Conservation (phyloP, 2,888 invertebrate species). For the Rotaria sp. region DNA sequence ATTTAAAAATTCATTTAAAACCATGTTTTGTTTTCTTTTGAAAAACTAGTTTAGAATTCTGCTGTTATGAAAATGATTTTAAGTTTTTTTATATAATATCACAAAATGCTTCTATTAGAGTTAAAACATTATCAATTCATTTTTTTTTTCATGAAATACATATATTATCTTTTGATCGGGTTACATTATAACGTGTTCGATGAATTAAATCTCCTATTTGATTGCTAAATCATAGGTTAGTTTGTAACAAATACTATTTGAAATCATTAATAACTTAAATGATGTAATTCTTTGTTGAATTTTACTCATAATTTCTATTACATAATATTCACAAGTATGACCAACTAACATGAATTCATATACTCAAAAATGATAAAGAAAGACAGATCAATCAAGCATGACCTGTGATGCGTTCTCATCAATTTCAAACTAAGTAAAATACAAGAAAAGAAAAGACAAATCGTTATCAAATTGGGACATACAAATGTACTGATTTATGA, state of each 20-base stretch:
- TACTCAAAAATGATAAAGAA: background rate
- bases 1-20: no score
- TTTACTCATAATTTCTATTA: background rate
- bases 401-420: background rate
- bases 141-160: no score
- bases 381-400: background rate
- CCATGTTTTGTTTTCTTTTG: no score
- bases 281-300: background rate
- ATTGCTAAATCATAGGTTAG: no score
- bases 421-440: background rate
- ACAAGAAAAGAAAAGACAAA: background rate
- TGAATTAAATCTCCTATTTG: no score
- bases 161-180: no score
- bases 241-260: background rate
- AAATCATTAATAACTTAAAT: background rate
- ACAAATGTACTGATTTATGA: background rate
- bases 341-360: background rate
- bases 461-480: background rate
- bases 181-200: no score
- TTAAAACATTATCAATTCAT: no score
- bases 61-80: no score
- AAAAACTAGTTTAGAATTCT: no score
- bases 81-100: no score
- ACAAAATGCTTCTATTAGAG: no score
- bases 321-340: background rate